Conservation (phyloP, 2,888 invertebrate species). For the Hirtodrosophila confusa region DNA sequence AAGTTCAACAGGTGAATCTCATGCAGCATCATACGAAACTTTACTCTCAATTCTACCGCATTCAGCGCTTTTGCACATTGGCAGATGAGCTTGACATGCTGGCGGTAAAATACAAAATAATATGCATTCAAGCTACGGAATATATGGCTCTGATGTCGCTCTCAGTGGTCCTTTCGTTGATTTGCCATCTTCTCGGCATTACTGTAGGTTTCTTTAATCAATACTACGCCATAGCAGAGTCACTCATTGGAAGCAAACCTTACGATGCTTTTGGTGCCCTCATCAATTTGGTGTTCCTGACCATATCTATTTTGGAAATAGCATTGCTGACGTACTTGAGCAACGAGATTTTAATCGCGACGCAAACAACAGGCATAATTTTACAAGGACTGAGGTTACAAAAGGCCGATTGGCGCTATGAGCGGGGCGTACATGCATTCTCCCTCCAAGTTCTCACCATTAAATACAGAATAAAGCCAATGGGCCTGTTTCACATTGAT, state of each 20-base stretch:
- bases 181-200: conserved; percentile 81
- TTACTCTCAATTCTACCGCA: conserved; percentile 74
- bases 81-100: conserved; percentile 80
- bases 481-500: conserved; percentile 77
- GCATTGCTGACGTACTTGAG: conserved; percentile 64
- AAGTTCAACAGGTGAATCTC: conserved; percentile 68
- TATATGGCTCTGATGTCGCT: conserved; percentile 61
- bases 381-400: conserved; percentile 68
- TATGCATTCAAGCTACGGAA: conserved; percentile 54
- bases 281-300: conserved; percentile 76
- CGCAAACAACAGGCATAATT: conserved; percentile 68
- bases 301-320: conserved; percentile 77
- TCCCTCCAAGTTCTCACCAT: conserved; percentile 65
- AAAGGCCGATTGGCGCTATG: conserved; percentile 75
- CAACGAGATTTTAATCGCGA: conserved; percentile 55
- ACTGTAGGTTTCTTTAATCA: conserved; percentile 78
- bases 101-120: conserved; percentile 59
- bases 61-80: conserved; percentile 77
- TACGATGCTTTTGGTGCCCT: conserved; percentile 76
- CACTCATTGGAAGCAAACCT: conserved; percentile 65
- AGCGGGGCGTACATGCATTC: conserved; percentile 75
- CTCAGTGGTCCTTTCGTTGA: conserved; percentile 74
- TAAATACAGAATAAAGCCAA: conserved; percentile 75
- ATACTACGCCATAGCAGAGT: conserved; percentile 78
- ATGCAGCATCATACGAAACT: conserved; percentile 66